A percentile compares a stretch with the other conserved stretches of the same genome.
Evolutionary conservation across 2,113 vertebrate genomes (phyloP).

Genomic region (Opisthocomus hoazin): DNA sequence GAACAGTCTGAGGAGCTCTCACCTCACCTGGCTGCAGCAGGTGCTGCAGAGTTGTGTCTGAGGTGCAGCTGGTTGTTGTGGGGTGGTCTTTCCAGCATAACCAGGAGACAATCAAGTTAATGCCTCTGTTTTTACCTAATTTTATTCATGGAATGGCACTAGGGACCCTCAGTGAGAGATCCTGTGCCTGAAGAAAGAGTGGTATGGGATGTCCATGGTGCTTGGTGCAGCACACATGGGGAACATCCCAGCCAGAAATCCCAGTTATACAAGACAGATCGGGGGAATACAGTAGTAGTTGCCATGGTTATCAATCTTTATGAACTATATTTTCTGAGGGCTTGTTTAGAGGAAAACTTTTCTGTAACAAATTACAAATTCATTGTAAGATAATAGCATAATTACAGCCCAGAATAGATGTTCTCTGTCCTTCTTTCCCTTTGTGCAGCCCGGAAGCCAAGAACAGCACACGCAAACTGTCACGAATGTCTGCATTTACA

Average conservation of each 20-base stretch:
- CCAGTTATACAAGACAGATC: background rate
- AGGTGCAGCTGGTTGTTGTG: background rate
- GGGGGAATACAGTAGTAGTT: background rate
- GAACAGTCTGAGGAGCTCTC: background rate
- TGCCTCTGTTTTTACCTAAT: background rate
- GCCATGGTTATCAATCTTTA: background rate
- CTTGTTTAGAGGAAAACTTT: background rate
- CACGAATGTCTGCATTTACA: background rate
- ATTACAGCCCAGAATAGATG: background rate
- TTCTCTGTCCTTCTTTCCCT: background rate
- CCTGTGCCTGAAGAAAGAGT: background rate
- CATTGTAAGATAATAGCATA: background rate
- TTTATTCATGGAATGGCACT: background rate
- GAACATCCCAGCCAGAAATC: background rate
- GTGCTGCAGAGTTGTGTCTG: background rate
- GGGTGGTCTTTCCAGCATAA: background rate
- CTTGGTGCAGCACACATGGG: background rate
- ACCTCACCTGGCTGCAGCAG: background rate
- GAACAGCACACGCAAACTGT: background rate
- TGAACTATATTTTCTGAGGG: background rate
- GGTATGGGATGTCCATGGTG: rapidly evolving
- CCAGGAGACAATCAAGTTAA: background rate
- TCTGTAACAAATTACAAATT: background rate
- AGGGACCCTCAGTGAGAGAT: background rate
- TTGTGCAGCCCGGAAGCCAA: background rate